Base-by-base conservation (phyloP, 2,113 vertebrate genomes). In the Dunckerocampus dactyliophorus region DNA sequence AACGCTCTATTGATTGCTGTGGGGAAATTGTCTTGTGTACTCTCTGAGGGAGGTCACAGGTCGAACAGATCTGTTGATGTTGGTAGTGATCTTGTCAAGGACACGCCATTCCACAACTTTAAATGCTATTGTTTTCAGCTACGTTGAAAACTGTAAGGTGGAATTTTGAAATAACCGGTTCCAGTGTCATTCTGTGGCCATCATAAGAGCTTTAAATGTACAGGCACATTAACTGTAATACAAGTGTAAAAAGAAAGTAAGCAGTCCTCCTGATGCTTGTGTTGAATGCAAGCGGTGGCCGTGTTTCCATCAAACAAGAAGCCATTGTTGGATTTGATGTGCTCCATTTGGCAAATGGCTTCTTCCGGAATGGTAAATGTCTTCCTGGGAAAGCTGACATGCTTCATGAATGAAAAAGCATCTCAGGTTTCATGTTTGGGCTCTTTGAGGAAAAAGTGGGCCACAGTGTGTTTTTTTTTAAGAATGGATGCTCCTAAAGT, bases 261-360 rank as follows among this genome's bases (percentile, higher is more conserved):
- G 37, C 9, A 39, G 37, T 9, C 13, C 13, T 43, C 13, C 11
- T 14, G 13, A 3, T 14, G 3, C 3, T 39, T 10, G 37, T 39
- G 37, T 39, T 4, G 39, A 43, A 6, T 12, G 13, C 39, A 14
- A 43, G 17, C 5, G 47, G 54, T 28, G 46, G 43, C 34, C 42
- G 4, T 34, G 50, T 20, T 55, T 10, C 22, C 34, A 19, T 15
- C 8, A 37, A 7, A 9, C 0, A 31, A 22, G 47, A 28, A 22
- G 42, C 39, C 39, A 14, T 43, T 43, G 59, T 21, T 39, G 63
- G 7, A 60, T 78, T 77, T 76, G 59, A 77, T 75, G 66, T 16
- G 81, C 72, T 81, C 72, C 51, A 76, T 49, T 83, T 84, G 77
- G 63, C 72, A 80, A 61, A 80, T 77, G 57, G 72, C 52, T 12